These are phyloP conservation scores for Chionoecetes opilio DNA, from an alignment of 1,140 invertebrate species.

Conservation along the genomic window DNA sequence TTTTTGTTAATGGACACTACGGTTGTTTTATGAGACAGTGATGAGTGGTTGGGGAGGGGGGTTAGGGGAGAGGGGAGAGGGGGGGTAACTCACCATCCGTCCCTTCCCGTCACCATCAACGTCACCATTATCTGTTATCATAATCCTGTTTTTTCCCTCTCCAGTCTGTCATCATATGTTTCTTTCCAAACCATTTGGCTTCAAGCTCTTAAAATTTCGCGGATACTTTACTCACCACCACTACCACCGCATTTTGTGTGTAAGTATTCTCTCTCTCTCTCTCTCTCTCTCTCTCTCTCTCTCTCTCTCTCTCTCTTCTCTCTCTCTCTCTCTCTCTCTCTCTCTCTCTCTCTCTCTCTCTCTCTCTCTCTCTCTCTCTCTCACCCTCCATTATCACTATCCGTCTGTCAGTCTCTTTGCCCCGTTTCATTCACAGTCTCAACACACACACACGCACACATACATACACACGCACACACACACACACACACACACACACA, in stretches of 20 bases:
- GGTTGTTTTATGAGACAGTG: constrained; percentile 28
- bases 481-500: not conserved
- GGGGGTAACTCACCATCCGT: not conserved
- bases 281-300: too few species aligned
- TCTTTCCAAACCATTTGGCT: constrained; percentile 6
- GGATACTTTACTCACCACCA: too few species aligned
- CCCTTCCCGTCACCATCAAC: not conserved
- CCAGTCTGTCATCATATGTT: not conserved
- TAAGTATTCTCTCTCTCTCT: too few species aligned
- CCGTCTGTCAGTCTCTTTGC: not conserved
- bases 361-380: not conserved
- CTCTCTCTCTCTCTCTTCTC: too few species aligned
- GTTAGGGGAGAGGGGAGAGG: not conserved
- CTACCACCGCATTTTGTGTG: too few species aligned
- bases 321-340: too few species aligned
- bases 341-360: too few species aligned
- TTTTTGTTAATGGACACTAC: constrained; percentile 9
- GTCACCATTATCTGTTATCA: constrained; percentile 9
- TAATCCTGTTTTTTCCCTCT: not conserved
- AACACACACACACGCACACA: too few species aligned
- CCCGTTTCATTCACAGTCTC: not conserved
- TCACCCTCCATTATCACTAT: not conserved
- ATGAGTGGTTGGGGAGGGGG: not conserved
- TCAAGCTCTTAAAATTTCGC: not conserved
- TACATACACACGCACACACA: too few species aligned